Evolutionary conservation across 2,888 invertebrate species (phyloP).

Genomic region (Mythimna impura): DNA sequence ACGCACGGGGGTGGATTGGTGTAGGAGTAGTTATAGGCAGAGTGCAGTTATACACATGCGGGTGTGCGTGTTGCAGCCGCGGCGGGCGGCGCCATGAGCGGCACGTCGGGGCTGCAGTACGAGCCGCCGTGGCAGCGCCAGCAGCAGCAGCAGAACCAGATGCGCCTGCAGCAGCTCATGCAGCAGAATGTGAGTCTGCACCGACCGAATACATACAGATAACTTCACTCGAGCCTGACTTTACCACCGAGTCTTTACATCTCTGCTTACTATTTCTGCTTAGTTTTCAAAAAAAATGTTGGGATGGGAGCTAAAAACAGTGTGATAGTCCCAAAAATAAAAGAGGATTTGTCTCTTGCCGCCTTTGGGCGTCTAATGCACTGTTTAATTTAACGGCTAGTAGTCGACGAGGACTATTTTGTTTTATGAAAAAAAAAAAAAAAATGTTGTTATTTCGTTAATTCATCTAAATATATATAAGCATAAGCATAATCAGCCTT

Average conservation of each 20-base stretch:
- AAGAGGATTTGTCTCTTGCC: no score
- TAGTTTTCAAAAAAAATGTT: no score
- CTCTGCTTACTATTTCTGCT: not conserved
- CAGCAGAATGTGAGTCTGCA: constrained; percentile 80
- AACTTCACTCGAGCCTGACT: not conserved
- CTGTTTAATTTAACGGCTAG: no score
- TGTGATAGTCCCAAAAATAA: no score
- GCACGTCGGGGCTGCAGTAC: constrained; percentile 85
- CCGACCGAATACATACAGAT: not conserved
- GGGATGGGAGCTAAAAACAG: no score
- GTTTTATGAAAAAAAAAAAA: no score
- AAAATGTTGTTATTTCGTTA: no score
- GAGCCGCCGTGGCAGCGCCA: constrained; percentile 89
- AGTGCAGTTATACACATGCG: not conserved
- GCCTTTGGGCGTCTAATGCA: no score
- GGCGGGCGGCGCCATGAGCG: constrained; percentile 70
- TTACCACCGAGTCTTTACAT: not conserved
- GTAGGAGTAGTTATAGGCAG: not conserved
- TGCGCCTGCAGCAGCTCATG: constrained; percentile 85
- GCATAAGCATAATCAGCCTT: no score
- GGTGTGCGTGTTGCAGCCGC: constrained; percentile 5
- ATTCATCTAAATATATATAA: no score
- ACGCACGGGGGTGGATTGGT: not conserved
- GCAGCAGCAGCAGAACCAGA: constrained; percentile 84
- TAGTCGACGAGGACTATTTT: no score